Conservation (phyloP, 1,140 invertebrate genomes). For the Drosophila eugracilis region DNA sequence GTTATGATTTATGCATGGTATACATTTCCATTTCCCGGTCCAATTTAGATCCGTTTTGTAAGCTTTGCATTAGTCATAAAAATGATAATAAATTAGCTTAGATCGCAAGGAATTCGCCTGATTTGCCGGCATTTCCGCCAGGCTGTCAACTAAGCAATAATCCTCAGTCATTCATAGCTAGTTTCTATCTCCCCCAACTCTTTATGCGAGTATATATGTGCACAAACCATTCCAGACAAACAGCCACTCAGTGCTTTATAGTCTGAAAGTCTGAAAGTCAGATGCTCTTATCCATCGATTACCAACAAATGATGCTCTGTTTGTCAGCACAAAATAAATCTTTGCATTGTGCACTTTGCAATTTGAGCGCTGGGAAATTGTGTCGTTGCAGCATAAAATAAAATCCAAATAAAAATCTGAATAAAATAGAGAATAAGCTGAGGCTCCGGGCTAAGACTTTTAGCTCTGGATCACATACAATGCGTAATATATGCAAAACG, state of each 20-base stretch:
- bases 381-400: slow-evolving; percentile 49
- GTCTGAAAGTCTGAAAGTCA: slow-evolving; percentile 16
- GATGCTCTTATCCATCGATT: slow-evolving; percentile 72
- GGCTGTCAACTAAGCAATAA: slow-evolving; percentile 57
- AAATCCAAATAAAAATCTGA: slow-evolving; percentile 58
- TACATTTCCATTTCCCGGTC: slow-evolving; percentile 42
- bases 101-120: slow-evolving; percentile 48
- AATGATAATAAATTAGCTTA: slow-evolving; percentile 74
- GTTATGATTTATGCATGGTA: slow-evolving; percentile 63
- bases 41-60: slow-evolving; percentile 55
- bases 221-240: slow-evolving; percentile 67
- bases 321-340: slow-evolving; percentile 82
- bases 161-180: slow-evolving; percentile 54
- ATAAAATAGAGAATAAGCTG: slow-evolving; percentile 39
- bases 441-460: slow-evolving; percentile 7
- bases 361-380: slow-evolving; percentile 44
- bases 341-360: slow-evolving; percentile 77
- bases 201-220: background rate
- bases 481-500: slow-evolving; percentile 73
- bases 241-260: slow-evolving; percentile 2
- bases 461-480: slow-evolving; percentile 12
- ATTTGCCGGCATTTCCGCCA: slow-evolving; percentile 48
- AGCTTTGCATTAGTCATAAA: slow-evolving; percentile 61
- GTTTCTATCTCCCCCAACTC: background rate
- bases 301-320: slow-evolving; percentile 68